Base-by-base conservation (phyloP, 2,113 vertebrate genomes). In the Xiphophorus hellerii region DNA sequence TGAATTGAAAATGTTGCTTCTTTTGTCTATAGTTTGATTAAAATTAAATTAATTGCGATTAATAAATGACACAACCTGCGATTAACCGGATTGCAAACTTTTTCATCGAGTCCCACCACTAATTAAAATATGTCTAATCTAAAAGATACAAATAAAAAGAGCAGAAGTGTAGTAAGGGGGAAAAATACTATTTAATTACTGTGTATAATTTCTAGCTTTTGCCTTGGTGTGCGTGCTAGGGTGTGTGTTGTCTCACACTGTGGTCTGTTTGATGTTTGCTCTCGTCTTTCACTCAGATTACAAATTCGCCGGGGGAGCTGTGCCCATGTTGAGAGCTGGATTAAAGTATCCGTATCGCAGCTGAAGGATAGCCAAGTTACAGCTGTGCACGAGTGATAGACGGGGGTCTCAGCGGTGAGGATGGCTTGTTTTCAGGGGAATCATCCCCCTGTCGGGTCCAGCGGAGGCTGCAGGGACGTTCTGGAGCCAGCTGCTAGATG, bases 271-370 rank as follows among this genome's bases (percentile, higher is more conserved):
- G 82, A 70, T 82, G 73, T 76, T 85, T 65, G 74, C 76, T 72
- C 69, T 6, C 68, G 64, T 77, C 81, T 91, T 79, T 84, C 71
- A 74, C 63, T 83, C 74, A 69, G 76, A 87, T 86, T 85, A 81
- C 61, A 70, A 73, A 85, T 76, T 51, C 29, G 0, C 72, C 22
- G 70, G 11, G 65, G 85, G 84, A 84, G 67, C 70, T 74, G 80
- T 65, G 63, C 65, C 20, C 13, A 12, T 86, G 35, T 81, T 37
- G 63, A 76, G 82, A 78, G 78, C 67, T 48, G 79, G 88, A 92
- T 90, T 88, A 86, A 67, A 27, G 70, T 67, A 39, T 76, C 68
- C 22, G 37, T 15, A 12, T 44, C 75, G 74, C 76, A 76, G 82
- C 74, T 77, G 71, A 88, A 77, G 87, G 82, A 87, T 76, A 77